A percentile compares a stretch with the other conserved stretches of the same genome.
These are phyloP conservation scores for Alca torda DNA, from an alignment of 2,797 vertebrate genomes.

Conservation along the genomic window DNA sequence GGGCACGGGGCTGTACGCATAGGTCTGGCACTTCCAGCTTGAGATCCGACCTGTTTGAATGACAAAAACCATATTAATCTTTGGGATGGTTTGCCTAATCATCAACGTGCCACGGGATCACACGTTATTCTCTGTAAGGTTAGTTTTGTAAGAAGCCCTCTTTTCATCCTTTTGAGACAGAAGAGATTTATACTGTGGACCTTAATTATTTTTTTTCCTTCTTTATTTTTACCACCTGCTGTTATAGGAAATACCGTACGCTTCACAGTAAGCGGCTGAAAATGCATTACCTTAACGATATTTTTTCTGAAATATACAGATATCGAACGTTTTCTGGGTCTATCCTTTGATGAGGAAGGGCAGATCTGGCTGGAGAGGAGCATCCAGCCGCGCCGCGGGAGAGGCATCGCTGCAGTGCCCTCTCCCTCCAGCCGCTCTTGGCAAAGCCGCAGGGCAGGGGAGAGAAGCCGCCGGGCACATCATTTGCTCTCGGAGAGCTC, in stretches of 20 bases:
- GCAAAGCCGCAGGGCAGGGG: neutral
- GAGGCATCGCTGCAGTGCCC: neutral
- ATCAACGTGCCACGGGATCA: neutral
- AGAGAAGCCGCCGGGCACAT: neutral
- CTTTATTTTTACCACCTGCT: neutral
- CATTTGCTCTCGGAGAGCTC: neutral
- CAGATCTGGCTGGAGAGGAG: neutral
- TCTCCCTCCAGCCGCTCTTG: neutral
- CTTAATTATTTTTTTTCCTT: neutral
- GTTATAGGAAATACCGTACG: neutral
- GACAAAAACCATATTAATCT: neutral
- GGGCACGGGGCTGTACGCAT: neutral
- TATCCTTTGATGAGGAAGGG: neutral
- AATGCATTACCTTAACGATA: slow-evolving; percentile 2
- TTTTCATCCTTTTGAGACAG: neutral
- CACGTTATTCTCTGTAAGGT: rapidly evolving
- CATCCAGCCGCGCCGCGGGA: neutral
- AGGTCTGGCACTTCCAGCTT: neutral
- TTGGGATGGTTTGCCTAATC: neutral
- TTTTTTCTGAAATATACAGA: neutral
- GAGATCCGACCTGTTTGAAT: neutral
- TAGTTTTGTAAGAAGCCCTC: neutral
- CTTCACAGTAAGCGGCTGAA: neutral
- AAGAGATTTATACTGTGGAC: neutral
- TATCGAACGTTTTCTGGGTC: neutral